These are phyloP conservation scores for Hypothenemus hampei DNA, from an alignment of 1,140 invertebrate species.

Conservation along the genomic window DNA sequence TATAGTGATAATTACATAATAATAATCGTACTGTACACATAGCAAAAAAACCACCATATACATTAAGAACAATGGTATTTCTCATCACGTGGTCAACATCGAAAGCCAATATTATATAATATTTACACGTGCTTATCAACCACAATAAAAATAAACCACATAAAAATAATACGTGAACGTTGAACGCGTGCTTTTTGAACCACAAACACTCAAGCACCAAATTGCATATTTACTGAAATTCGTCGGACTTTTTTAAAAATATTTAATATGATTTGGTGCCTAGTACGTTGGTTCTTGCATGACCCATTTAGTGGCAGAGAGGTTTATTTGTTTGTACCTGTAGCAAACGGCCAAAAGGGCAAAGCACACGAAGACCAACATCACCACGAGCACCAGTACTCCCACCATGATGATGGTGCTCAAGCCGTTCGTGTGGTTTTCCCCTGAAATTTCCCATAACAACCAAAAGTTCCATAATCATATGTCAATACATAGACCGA, in stretches of 20 bases:
- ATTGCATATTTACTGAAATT: neutral
- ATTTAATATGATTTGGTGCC: too few species aligned
- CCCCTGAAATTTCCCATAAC: conserved; percentile 50
- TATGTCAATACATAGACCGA: too few species aligned
- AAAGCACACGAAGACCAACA: conserved; percentile 90
- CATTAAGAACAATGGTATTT: neutral
- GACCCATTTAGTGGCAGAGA: too few species aligned
- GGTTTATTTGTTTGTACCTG: conserved; percentile 82
- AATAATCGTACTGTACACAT: conserved; percentile 21
- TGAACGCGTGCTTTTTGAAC: conserved; percentile 12
- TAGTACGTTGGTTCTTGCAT: too few species aligned
- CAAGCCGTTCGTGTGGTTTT: conserved; percentile 68
- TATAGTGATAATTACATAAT: neutral
- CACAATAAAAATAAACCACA: neutral
- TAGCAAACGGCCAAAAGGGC: conserved; percentile 91
- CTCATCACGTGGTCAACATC: conserved; percentile 1
- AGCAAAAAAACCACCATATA: conserved; percentile 17
- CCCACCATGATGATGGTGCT: conserved; percentile 86
- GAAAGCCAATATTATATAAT: too few species aligned
- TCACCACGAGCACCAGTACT: conserved; percentile 86
- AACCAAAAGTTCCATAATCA: too few species aligned
- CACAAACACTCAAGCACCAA: conserved; percentile 1
- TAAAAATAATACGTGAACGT: conserved; percentile 8
- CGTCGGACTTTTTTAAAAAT: too few species aligned
- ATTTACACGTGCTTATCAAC: conserved; percentile 22